phyloP scores from a whole-genome alignment of 2,797 vertebrate genomes.

The Premnoplex brunnescens region DNA sequence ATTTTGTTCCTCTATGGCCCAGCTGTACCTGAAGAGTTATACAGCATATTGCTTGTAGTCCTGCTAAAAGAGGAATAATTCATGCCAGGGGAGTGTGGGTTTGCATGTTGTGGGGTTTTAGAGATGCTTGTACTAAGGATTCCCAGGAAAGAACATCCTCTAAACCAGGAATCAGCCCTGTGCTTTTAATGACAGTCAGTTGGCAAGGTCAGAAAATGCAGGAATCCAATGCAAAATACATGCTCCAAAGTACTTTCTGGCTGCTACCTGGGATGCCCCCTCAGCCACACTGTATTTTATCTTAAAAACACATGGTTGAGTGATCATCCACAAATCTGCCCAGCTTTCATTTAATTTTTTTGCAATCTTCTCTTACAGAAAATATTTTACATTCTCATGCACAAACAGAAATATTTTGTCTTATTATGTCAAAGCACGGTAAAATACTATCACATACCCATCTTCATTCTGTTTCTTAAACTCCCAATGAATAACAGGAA shows the following conservation, averaged over 20 bases:
- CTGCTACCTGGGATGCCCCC: background rate
- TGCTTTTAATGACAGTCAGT: background rate
- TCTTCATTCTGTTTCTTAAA: background rate
- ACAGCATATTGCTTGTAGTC: background rate
- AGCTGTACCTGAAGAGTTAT: background rate
- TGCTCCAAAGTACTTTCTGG: background rate
- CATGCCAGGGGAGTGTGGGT: fast-evolving
- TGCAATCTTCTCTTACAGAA: background rate
- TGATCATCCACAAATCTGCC: background rate
- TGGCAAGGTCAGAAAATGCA: background rate
- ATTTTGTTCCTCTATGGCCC: background rate
- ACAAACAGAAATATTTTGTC: background rate
- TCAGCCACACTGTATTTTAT: background rate
- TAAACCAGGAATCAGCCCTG: background rate
- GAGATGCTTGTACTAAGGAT: background rate
- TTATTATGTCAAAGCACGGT: background rate
- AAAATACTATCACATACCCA: background rate
- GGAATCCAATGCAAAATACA: background rate
- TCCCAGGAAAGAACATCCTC: background rate
- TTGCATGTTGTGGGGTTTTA: background rate
- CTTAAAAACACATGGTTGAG: background rate
- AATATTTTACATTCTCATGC: background rate
- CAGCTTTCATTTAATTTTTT: background rate
- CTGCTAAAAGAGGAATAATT: background rate
- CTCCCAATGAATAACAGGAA: background rate